Conservation (phyloP, 2,113 vertebrate species). For the Dasyurus viverrinus region DNA sequence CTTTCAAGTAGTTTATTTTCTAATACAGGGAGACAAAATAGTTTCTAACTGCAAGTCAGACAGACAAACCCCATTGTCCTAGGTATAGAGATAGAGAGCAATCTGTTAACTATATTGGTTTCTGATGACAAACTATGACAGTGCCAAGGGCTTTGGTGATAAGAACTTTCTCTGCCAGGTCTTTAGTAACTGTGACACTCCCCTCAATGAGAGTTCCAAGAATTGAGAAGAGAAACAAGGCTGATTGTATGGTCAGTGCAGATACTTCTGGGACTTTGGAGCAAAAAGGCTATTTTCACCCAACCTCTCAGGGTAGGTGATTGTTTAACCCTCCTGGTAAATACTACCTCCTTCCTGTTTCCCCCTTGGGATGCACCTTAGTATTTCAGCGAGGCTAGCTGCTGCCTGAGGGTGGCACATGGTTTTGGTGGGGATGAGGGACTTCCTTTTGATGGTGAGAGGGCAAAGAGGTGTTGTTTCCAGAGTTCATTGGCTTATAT, state of each 20-base stretch:
- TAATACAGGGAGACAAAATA: background rate
- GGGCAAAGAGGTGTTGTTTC: background rate
- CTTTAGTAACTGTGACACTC: background rate
- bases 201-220: background rate
- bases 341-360: background rate
- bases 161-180: background rate
- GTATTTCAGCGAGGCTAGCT: too few relatives aligned
- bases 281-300: background rate
- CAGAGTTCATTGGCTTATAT: background rate
- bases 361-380: too few relatives aligned
- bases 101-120: background rate
- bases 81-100: background rate
- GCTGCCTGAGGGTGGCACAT: background rate
- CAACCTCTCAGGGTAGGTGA: background rate
- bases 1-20: background rate
- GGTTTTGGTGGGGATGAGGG: background rate
- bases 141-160: background rate
- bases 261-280: background rate
- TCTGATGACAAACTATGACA: background rate
- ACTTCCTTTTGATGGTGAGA: background rate
- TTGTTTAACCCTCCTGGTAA: background rate
- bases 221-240: background rate
- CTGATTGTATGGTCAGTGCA: background rate
- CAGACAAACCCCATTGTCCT: background rate
- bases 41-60: background rate